A percentile compares a stretch with the other conserved stretches of the same genome.
Conservation (phyloP, 2,888 invertebrate species). For the Microctonus aethiopoides region DNA sequence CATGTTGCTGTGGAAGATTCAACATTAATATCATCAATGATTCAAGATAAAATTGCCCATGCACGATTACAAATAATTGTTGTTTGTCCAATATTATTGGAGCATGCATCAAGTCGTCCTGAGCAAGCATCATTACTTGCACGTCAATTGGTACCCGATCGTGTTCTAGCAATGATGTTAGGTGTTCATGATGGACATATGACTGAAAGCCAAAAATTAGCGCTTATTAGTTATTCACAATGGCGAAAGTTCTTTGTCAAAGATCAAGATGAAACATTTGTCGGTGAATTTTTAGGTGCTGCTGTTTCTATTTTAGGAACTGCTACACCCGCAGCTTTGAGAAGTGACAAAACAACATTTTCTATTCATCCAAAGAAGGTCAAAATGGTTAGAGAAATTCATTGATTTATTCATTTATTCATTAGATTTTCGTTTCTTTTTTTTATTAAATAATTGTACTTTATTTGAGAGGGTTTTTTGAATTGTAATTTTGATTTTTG, state of each 20-base stretch:
- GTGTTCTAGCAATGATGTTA: slow-evolving; percentile 82
- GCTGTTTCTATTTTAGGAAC: slow-evolving; percentile 81
- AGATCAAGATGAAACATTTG: slow-evolving; percentile 86
- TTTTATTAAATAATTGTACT: neutral
- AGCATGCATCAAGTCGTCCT: slow-evolving; percentile 71
- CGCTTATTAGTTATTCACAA: slow-evolving; percentile 78
- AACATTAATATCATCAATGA: slow-evolving; percentile 66
- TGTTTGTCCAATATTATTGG: slow-evolving; percentile 80
- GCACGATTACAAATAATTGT: slow-evolving; percentile 85
- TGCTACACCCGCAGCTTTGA: slow-evolving; percentile 47
- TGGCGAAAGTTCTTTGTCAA: slow-evolving; percentile 85
- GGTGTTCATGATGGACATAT: slow-evolving; percentile 82
- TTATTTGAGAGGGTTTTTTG: neutral
- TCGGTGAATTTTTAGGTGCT: slow-evolving; percentile 84
- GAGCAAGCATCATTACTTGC: slow-evolving; percentile 70
- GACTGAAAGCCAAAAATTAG: slow-evolving; percentile 75
- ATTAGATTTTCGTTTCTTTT: neutral
- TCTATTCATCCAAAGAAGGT: slow-evolving; percentile 82
- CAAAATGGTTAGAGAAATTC: slow-evolving; percentile 71
- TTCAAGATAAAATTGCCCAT: slow-evolving; percentile 71
- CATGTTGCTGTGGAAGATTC: slow-evolving; percentile 80
- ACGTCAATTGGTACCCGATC: slow-evolving; percentile 75
- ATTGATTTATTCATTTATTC: slow-evolving; percentile 16
- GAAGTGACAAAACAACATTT: slow-evolving; percentile 74
- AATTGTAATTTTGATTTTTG: too few relatives aligned